Conservation (phyloP, 2,888 invertebrate species). For the Pseudococcus viburni region DNA sequence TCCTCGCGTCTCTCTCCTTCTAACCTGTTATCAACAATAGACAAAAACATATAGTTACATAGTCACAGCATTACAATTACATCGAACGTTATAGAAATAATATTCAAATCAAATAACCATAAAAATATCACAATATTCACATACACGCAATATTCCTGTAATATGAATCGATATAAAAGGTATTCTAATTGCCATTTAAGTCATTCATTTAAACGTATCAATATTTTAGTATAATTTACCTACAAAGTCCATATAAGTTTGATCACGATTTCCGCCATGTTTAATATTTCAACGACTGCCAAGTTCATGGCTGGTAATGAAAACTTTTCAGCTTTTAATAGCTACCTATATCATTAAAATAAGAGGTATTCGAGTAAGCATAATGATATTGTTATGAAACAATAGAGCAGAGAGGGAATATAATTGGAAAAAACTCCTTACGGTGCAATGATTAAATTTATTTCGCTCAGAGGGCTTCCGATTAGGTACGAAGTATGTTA, state of each 20-base stretch:
- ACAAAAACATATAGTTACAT: no score
- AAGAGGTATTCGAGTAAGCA: not conserved
- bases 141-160: not conserved
- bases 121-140: not conserved
- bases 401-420: not conserved
- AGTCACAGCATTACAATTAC: no score
- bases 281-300: not conserved
- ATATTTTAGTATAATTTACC: not conserved
- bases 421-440: constrained; percentile 21
- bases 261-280: not conserved
- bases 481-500: constrained; percentile 22
- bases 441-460: not conserved
- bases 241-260: not conserved
- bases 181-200: not conserved
- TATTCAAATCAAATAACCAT: not conserved
- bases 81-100: no score
- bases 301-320: constrained; percentile 6
- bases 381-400: constrained; percentile 9
- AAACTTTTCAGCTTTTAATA: not conserved
- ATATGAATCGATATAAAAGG: no score
- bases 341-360: not conserved
- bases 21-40: no score
- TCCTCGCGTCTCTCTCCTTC: no score
- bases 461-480: constrained; percentile 21
- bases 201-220: not conserved